Base-by-base conservation (phyloP, 2,113 vertebrate species). In the Mystacornis crossleyi region DNA sequence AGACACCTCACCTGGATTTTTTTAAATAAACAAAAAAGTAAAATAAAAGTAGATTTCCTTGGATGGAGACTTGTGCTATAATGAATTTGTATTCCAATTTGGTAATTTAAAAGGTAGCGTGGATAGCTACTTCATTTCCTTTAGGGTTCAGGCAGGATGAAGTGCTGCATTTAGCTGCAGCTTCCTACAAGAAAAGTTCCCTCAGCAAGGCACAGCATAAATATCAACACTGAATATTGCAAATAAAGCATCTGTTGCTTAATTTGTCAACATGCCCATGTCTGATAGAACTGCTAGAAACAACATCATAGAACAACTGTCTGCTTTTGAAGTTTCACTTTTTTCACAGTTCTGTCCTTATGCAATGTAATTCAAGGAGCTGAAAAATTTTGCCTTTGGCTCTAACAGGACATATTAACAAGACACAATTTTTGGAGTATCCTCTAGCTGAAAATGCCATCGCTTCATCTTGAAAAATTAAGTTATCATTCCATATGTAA, bases 181-280 rank as follows among this genome's bases (percentile, higher is more conserved):
- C 53, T 94, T 64, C 14, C 40, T 71, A 57, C 12, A 38, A 26
- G 70, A 86, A 85, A 33, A 23, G 11, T 70, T 89, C 71, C 38
- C 8, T 29, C 33, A 81, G 36, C 58, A 83, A 89, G 38, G 14
- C 2, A 0, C 20, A 83, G 5, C 34, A 47, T 81, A 71, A 54
- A 21, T 70, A 81, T 36, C 66, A 61, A 47, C 33, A 47, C 5
- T 70, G 33, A 86, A 81, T 77, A 90, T 38, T 81, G 72, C 10
- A 47, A 77, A 73, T 93, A 92, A 90, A 92, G 24, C 88, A 95
- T n/a, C 74, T 92, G 67, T 58, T 90, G 29, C 64, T 62, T 80
- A 42, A 54, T 90, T 92, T 92, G 34, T 75, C 92, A 78, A 36
- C 40, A 66, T 61, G 58, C 4, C 3, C 4, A 15, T 83, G 54